Evolutionary conservation across 1,140 invertebrate genomes (phyloP).

Genomic region (Adoxophyes honmai): DNA sequence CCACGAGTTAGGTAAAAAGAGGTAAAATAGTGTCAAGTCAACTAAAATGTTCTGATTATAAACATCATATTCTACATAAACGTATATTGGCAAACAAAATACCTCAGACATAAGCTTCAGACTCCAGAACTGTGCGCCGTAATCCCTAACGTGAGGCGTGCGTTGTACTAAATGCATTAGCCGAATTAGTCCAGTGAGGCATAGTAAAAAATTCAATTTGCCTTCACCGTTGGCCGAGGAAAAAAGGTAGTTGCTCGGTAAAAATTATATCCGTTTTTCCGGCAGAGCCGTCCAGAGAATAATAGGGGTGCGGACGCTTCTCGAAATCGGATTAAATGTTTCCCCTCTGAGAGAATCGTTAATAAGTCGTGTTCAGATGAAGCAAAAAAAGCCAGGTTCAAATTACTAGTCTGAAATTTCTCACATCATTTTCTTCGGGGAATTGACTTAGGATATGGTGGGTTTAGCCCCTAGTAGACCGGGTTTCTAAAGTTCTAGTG

Average conservation of each 20-base stretch:
- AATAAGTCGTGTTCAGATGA: slow-evolving; percentile 28
- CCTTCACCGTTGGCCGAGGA: slow-evolving; percentile 47
- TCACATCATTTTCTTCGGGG: too few species aligned
- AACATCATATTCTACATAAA: too few species aligned
- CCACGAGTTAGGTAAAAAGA: too few species aligned
- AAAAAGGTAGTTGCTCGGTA: slow-evolving; percentile 49
- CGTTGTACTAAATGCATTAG: slow-evolving; percentile 66
- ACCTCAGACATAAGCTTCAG: not conserved
- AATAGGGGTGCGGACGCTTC: slow-evolving; percentile 45
- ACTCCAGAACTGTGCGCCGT: not conserved
- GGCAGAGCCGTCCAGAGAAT: slow-evolving; percentile 38
- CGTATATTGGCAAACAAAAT: not conserved
- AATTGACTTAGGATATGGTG: too few species aligned
- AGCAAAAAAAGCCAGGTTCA: not conserved
- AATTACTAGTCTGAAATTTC: not conserved
- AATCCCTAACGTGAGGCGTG: slow-evolving; percentile 31
- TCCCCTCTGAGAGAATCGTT: slow-evolving; percentile 43
- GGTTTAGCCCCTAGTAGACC: too few species aligned
- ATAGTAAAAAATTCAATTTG: slow-evolving; percentile 72
- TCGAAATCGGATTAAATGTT: slow-evolving; percentile 62
- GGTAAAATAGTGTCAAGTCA: too few species aligned
- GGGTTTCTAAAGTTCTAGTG: too few species aligned
- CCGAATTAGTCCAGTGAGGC: slow-evolving; percentile 67
- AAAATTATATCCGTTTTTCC: slow-evolving; percentile 70
- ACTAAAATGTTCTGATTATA: too few species aligned